Evolutionary conservation across 1,140 invertebrate genomes (phyloP).

Genomic region (Orius insidiosus): DNA sequence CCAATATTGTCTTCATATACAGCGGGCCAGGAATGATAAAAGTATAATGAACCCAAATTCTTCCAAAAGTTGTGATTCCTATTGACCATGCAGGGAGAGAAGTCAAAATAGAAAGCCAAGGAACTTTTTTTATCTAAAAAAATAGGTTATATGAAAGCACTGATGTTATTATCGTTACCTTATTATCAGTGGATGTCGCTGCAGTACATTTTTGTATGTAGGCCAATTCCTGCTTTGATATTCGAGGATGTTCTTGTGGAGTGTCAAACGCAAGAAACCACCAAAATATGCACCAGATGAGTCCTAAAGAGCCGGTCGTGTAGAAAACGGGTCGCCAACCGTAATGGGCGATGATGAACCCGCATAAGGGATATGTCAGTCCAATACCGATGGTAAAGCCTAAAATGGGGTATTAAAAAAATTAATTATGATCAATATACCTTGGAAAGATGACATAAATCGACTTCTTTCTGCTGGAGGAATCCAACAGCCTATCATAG

Average conservation of each 20-base stretch:
- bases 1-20: constrained; percentile 49
- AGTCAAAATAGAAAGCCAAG: constrained; percentile 58
- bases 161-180: neutral
- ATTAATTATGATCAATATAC: constrained; percentile 22
- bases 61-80: constrained; percentile 48
- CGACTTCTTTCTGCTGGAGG: constrained; percentile 55
- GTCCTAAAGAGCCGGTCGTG: constrained; percentile 47
- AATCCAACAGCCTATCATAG: constrained; percentile 69
- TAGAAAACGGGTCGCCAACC: constrained; percentile 52
- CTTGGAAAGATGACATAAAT: constrained; percentile 61
- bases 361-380: constrained; percentile 48
- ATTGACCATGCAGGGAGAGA: constrained; percentile 69
- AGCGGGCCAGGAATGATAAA: constrained; percentile 51
- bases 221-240: constrained; percentile 43
- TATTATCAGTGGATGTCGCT: neutral
- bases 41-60: constrained; percentile 53
- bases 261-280: constrained; percentile 54
- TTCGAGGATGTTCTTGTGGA: constrained; percentile 53
- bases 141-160: constrained; percentile 1
- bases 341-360: constrained; percentile 45
- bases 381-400: constrained; percentile 56
- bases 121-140: constrained; percentile 30
- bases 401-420: too few relatives aligned
- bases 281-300: constrained; percentile 51
- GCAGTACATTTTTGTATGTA: constrained; percentile 39